These are phyloP conservation scores for Etheostoma spectabile DNA, from an alignment of 2,113 vertebrate species.

Conservation along the genomic window DNA sequence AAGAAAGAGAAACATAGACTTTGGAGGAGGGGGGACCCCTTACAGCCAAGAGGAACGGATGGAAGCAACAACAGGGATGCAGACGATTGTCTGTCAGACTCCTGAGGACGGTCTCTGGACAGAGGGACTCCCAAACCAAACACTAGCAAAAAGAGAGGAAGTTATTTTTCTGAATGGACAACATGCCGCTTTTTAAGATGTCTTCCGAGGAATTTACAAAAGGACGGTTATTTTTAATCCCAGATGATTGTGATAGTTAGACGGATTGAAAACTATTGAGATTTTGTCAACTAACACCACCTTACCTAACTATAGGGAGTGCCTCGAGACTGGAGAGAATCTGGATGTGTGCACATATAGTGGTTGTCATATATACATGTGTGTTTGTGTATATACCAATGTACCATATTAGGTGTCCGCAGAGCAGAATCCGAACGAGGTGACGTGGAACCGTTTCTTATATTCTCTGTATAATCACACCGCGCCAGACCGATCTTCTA, in stretches of 20 bases:
- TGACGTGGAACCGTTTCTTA: conserved; percentile 51
- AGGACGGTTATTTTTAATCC: conserved; percentile 74
- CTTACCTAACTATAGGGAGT: conserved; percentile 78
- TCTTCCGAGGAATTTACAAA: conserved; percentile 79
- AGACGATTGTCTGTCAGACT: conserved; percentile 17
- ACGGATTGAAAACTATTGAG: conserved; percentile 43
- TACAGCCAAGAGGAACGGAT: background rate
- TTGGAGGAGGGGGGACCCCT: background rate
- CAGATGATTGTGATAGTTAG: conserved; percentile 63
- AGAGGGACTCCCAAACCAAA: conserved; percentile 49
- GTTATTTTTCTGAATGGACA: conserved; percentile 67
- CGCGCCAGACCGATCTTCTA: conserved; percentile 70
- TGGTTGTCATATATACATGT: conserved; percentile 44
- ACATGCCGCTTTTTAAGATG: conserved; percentile 72
- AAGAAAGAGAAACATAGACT: conserved; percentile 24
- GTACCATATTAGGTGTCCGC: conserved; percentile 46
- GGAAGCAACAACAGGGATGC: background rate
- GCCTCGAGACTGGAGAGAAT: conserved; percentile 76
- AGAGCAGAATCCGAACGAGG: conserved; percentile 36
- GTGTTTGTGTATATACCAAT: conserved; percentile 61
- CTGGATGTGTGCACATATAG: conserved; percentile 49
- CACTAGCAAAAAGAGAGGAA: conserved; percentile 46
- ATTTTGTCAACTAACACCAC: conserved; percentile 79
- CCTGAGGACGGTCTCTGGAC: conserved; percentile 23
- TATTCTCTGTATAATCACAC: conserved; percentile 69